phyloP scores from a whole-genome alignment of 1,140 invertebrate species.

The Leptestheria dahalacensis region DNA sequence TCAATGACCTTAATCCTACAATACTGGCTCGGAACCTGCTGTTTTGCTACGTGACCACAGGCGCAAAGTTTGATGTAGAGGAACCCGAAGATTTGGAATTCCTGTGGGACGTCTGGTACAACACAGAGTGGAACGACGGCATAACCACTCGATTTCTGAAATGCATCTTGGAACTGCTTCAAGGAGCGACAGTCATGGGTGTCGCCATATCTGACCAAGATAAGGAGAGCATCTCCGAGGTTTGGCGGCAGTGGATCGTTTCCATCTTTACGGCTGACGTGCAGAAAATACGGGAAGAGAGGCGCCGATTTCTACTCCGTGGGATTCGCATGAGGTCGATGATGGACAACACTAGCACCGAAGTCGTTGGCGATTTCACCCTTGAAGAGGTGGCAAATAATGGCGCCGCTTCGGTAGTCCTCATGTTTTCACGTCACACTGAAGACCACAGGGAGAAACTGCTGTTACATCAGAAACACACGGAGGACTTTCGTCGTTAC shows the following conservation, averaged over 20 bases:
- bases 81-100: not conserved
- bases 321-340: too few relatives aligned
- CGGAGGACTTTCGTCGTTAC: too few relatives aligned
- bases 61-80: not conserved
- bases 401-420: too few relatives aligned
- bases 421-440: too few relatives aligned
- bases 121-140: not conserved
- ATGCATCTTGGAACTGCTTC: not conserved
- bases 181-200: not conserved
- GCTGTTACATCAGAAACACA: too few relatives aligned
- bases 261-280: not conserved
- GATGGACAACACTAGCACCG: too few relatives aligned
- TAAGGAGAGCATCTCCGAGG: not conserved
- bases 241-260: not conserved
- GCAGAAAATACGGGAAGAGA: not conserved
- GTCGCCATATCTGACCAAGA: not conserved
- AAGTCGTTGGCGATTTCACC: too few relatives aligned
- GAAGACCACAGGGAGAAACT: too few relatives aligned
- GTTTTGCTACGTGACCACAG: not conserved
- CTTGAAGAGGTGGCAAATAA: too few relatives aligned
- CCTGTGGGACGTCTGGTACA: conserved; percentile 1
- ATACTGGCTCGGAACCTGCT: not conserved
- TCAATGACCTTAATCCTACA: not conserved
- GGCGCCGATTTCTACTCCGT: not conserved
- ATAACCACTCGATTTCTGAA: not conserved